Conservation (phyloP, 2,113 vertebrate species). For the Albula glossodonta region DNA sequence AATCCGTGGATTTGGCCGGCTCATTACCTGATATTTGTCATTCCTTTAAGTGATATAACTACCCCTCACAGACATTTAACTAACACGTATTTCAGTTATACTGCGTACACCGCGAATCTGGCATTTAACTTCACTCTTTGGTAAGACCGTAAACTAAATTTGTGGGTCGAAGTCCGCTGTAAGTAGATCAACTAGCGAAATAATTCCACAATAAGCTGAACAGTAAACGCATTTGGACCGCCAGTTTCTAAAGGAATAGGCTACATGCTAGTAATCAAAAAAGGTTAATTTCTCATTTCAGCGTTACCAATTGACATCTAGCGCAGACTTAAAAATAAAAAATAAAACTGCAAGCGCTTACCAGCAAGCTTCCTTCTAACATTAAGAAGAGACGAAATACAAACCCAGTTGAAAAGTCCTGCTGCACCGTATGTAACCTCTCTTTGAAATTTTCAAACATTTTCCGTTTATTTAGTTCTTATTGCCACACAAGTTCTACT, state of each 20-base stretch:
- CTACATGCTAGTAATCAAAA: not conserved
- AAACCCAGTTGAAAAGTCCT: constrained; percentile 74
- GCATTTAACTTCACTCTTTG: not conserved
- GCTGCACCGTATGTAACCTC: constrained; percentile 74
- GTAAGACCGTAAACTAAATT: too few relatives aligned
- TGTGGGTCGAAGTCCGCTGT: too few relatives aligned
- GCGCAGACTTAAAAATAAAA: too few relatives aligned
- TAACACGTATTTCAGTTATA: not conserved
- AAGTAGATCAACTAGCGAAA: not conserved
- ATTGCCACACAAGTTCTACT: not conserved
- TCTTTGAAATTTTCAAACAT: constrained; percentile 77
- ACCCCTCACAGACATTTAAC: not conserved
- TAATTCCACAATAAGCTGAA: not conserved
- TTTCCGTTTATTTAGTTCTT: constrained; percentile 6
- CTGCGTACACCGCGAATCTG: not conserved
- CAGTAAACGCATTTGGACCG: not conserved
- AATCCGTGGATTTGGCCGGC: not conserved
- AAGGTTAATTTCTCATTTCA: not conserved
- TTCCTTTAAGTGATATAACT: not conserved
- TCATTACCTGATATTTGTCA: not conserved
- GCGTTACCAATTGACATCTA: not conserved
- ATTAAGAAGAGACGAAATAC: constrained; percentile 36
- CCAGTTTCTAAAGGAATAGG: not conserved
- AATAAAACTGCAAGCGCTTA: too few relatives aligned
- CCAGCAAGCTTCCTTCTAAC: too few relatives aligned